A percentile compares a stretch with the other conserved stretches of the same genome.
Evolutionary conservation across 1,140 invertebrate species (phyloP).

Genomic region (Elymnias hypermnestra): DNA sequence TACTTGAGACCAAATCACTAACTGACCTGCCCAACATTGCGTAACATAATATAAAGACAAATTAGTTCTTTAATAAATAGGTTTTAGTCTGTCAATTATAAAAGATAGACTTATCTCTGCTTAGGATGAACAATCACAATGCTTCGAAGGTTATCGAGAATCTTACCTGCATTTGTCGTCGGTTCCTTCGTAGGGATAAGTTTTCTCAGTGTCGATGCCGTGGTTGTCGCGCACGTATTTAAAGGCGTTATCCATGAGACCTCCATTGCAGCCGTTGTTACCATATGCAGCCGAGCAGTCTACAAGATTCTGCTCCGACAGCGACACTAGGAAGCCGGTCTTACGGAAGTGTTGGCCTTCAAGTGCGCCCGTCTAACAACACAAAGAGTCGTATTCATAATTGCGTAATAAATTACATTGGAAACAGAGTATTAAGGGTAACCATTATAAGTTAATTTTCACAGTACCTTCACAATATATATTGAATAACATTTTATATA

Average conservation of each 20-base stretch:
- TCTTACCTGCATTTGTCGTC: slow-evolving; percentile 81
- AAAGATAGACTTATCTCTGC: too few relatives aligned
- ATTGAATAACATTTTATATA: too few relatives aligned
- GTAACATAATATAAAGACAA: background rate
- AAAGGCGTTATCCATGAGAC: slow-evolving; percentile 95
- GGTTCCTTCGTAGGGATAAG: slow-evolving; percentile 92
- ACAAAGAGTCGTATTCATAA: too few relatives aligned
- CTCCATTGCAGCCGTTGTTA: slow-evolving; percentile 97
- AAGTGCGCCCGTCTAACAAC: slow-evolving; percentile 95
- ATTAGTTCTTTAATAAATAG: too few relatives aligned
- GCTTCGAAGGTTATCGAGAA: background rate
- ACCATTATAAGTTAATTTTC: too few relatives aligned
- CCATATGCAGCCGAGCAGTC: slow-evolving; percentile 95
- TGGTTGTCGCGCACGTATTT: slow-evolving; percentile 93
- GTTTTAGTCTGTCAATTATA: too few relatives aligned
- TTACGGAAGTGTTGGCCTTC: slow-evolving; percentile 97
- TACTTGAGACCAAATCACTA: too few relatives aligned
- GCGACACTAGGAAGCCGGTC: slow-evolving; percentile 88
- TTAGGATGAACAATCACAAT: too few relatives aligned
- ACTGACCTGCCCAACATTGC: too few relatives aligned
- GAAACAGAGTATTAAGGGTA: too few relatives aligned
- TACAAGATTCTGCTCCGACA: slow-evolving; percentile 98
- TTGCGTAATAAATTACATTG: too few relatives aligned
- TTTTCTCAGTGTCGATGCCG: slow-evolving; percentile 93
- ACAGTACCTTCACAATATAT: too few relatives aligned